Evolutionary conservation across 2,113 vertebrate species (phyloP), one percentile per base, ranked within the genome.

Genomic region (Panurus biarmicus): DNA sequence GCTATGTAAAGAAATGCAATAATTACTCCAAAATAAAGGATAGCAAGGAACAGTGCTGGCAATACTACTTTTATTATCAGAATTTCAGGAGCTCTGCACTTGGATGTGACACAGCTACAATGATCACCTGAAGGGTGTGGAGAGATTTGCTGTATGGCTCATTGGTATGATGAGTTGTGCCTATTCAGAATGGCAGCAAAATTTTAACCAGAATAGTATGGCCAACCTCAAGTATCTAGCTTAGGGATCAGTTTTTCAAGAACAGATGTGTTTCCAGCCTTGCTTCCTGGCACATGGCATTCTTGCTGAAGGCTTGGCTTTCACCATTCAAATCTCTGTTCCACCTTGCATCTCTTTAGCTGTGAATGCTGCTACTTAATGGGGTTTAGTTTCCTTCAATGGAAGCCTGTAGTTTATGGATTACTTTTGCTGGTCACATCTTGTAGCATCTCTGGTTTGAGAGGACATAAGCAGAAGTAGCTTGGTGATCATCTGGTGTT

Each of bases 91-190:
- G 25, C 38, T 66, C 29, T 72, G 61, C 61, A 38, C 33, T 58
- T 58, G 54, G 25, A 47, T 75, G 12, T 56, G 74, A 53, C 23
- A 22, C 29, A 60, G 28, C 24, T 70, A 12, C 8, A 71, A 7
- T 0, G 1, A 29, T 64, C 19, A 36, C 16, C 12, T n/a, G 53
- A 67, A 71, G 17, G 15, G 1, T 44, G 21, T 60, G 57, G 44
- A 69, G 47, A 24, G 36, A n/a, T 62, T 62, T 91, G 15, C 25
- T 71, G 8, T 38, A 5, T 48, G 36, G 45, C 8, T 54, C 10
- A 11, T 21, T 7, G 2, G 5, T 71, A 14, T 25, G 48, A 53
- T 42, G 36, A 60, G 45, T 70, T 61, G 26, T 19, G 21, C 25
- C 33, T 82, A 2, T 58, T 81, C 33, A 56, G 36, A 26, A 24